Conservation (phyloP, 1,140 invertebrate genomes). For the Reticulitermes speratus region DNA sequence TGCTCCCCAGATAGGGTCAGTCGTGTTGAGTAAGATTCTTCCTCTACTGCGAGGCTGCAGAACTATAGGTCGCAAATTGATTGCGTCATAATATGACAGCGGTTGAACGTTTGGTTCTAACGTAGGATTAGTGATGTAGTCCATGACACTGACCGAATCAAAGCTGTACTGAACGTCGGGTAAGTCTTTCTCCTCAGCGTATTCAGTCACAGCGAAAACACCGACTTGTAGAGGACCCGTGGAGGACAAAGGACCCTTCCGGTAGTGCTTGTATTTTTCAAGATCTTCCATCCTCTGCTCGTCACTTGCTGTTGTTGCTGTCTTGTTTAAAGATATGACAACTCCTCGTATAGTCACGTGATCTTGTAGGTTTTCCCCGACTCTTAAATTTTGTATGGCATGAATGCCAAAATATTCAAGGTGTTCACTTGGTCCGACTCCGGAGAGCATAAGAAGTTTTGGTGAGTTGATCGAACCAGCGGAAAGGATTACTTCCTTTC, state of each 20-base stretch:
- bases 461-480: conserved; percentile 43
- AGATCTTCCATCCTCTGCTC: conserved; percentile 54
- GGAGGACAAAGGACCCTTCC: conserved; percentile 52
- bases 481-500: conserved; percentile 45
- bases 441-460: conserved; percentile 48
- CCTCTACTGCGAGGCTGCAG: conserved; percentile 57
- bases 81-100: conserved; percentile 43
- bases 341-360: conserved; percentile 60
- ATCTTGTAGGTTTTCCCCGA: conserved; percentile 55
- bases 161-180: conserved; percentile 68
- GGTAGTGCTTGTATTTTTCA: conserved; percentile 47
- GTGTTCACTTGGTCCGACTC: conserved; percentile 48
- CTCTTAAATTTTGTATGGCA: conserved; percentile 45
- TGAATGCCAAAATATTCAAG: conserved; percentile 36
- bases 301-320: conserved; percentile 49
- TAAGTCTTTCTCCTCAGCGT: conserved; percentile 39
- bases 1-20: conserved; percentile 33
- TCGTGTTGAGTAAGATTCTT: conserved; percentile 40
- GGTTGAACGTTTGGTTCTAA: conserved; percentile 47
- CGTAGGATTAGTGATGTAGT: conserved; percentile 51
- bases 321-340: conserved; percentile 52
- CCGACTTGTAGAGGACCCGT: conserved; percentile 49
- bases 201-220: conserved; percentile 56
- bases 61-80: conserved; percentile 48
- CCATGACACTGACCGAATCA: conserved; percentile 53